phyloP scores from a whole-genome alignment of 2,113 vertebrate genomes.

The Scalopus aquaticus region DNA sequence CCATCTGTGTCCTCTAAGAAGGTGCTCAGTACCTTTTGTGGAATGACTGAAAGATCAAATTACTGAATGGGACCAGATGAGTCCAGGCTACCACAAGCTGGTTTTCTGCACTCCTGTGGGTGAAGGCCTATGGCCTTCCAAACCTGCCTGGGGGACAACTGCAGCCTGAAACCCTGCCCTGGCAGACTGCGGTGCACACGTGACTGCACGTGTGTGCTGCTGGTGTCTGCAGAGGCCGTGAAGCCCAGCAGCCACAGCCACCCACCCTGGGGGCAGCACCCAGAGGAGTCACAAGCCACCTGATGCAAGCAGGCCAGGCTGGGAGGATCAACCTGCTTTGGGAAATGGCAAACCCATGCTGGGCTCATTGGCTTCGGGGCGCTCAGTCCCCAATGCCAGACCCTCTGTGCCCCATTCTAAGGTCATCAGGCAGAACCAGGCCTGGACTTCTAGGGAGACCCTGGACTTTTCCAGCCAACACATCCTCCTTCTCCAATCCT shows the following conservation, averaged over 20 bases:
- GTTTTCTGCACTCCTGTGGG: neutral
- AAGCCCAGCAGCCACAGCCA: fast-evolving
- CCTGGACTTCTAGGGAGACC: neutral
- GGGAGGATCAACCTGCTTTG: neutral
- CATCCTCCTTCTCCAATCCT: neutral
- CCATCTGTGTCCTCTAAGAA: neutral
- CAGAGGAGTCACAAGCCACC: neutral
- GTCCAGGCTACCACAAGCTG: neutral
- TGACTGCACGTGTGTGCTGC: neutral
- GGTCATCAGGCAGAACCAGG: neutral
- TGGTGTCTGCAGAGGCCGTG: neutral
- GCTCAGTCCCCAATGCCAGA: neutral
- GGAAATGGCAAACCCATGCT: neutral
- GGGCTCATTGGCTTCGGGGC: neutral
- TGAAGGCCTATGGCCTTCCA: neutral
- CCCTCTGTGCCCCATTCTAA: neutral
- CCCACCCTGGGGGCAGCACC: neutral
- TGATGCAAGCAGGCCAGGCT: neutral
- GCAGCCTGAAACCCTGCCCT: neutral
- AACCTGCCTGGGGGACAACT: neutral
- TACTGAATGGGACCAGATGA: neutral
- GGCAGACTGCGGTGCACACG: fast-evolving
- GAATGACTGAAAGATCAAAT: neutral
- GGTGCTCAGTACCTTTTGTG: neutral
- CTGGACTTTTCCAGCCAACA: neutral